Base-by-base conservation (phyloP, 2,888 invertebrate genomes). In the Chalcosyrphus nemorum region DNA sequence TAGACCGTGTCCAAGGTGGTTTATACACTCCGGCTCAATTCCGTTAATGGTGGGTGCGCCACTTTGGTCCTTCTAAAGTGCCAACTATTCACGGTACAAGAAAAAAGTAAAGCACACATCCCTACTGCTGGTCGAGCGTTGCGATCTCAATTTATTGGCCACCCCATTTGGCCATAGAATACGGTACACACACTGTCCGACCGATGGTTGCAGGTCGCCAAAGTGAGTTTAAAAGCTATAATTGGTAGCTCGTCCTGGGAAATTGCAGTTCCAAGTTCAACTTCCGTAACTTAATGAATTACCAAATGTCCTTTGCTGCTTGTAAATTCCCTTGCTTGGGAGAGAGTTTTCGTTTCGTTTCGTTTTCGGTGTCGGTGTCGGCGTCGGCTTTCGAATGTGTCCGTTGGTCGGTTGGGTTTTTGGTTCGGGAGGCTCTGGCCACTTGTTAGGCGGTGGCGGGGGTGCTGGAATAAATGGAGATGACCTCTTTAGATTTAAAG, bases 241-340 rank as follows among this genome's bases (percentile, higher is more conserved):
- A 87, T 87, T 87, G 87, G 86, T 86, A 81, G 85, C 87, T 90
- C 90, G 89, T 91, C 91, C 90, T 90, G 91, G 91, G 91, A 91
- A 91, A 91, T 91, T 91, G 91, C 91, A 90, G 91, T 91, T 91
- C 90, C 90, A 90, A 91, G 91, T 91, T 91, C 90, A 91, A 91
- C 91, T 91, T 91, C 91, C 91, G 91, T 90, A 90, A 89, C 90
- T 91, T 91, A 91, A 91, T 91, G 91, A 91, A 91, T 91, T 91
- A 90, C 90, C 89, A 89, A 90, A 90, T 90, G 90, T 89, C 85
- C 89, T 88, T 86, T 85, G 76, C 76, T 72, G 84, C 68, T 77
- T 77, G 80, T 76, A 80, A 65, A 76, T 61, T 71, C 75, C 72
- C 66, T 78, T 78, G 63, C 71, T 81, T 76, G 29, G 41, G 27